phyloP scores from a whole-genome alignment of 2,113 vertebrate species.

The Semnornis frantzii region DNA sequence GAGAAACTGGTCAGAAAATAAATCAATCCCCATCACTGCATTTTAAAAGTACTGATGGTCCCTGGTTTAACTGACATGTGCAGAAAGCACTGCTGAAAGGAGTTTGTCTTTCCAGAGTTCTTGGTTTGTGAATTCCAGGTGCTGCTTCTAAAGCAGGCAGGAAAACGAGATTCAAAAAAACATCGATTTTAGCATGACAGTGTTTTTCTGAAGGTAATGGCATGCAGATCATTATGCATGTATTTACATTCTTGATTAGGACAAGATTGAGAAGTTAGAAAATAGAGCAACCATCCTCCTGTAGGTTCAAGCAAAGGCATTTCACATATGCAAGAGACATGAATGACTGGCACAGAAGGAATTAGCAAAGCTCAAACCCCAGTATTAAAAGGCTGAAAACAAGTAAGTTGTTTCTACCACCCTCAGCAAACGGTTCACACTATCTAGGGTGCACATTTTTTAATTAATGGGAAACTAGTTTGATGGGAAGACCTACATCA shows the following conservation, averaged over 20 bases:
- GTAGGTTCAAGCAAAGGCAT: not conserved
- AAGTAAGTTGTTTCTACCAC: not conserved
- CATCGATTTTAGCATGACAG: conserved; percentile 2
- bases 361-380: not conserved
- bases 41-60: not conserved
- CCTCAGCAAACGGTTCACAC: not conserved
- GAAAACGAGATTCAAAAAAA: conserved; percentile 5
- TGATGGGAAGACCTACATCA: not conserved
- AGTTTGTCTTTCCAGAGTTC: not conserved
- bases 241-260: conserved; percentile 61
- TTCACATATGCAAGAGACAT: not conserved
- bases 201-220: conserved; percentile 32
- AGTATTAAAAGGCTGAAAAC: not conserved
- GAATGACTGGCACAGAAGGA: not conserved
- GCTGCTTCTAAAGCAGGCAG: conserved; percentile 12
- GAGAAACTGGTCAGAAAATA: not conserved
- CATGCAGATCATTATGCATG: conserved; percentile 42
- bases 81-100: not conserved
- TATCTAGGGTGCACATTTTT: conserved; percentile 24
- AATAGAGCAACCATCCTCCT: conserved; percentile 9
- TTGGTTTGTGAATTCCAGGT: conserved; percentile 19
- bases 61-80: not conserved
- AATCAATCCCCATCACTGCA: not conserved
- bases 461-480: conserved; percentile 35
- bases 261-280: conserved; percentile 25